Percentiles rank a stretch among this genome's conserved stretches.
Evolutionary conservation across 2,113 vertebrate species (phyloP).

Genomic region (Rhea americana): DNA sequence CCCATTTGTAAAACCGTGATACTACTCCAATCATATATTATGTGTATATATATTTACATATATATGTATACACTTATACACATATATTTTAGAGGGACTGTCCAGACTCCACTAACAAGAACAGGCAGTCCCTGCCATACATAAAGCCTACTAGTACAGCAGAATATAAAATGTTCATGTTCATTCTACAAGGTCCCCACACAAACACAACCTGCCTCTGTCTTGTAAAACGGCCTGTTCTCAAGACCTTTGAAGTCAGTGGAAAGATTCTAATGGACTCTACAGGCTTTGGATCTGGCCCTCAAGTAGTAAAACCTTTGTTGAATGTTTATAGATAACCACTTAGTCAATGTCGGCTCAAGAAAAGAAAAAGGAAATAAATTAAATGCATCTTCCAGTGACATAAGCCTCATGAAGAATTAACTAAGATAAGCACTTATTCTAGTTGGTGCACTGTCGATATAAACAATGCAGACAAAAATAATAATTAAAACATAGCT

Average conservation of each 20-base stretch:
- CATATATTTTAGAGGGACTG: background rate
- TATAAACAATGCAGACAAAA: constrained; percentile 70
- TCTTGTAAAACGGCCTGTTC: background rate
- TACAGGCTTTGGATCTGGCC: constrained; percentile 13
- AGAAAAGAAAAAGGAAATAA: constrained; percentile 57
- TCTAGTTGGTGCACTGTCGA: constrained; percentile 49
- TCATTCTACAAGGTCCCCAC: background rate
- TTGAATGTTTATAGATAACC: constrained; percentile 44
- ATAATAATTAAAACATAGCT: constrained; percentile 75
- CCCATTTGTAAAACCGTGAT: background rate
- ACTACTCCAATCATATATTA: background rate
- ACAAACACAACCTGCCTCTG: background rate
- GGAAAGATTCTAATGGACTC: background rate
- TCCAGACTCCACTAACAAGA: background rate
- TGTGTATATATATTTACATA: background rate
- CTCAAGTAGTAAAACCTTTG: constrained; percentile 19
- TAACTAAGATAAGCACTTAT: constrained; percentile 70
- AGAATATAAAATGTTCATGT: background rate
- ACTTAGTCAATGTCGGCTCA: constrained; percentile 12
- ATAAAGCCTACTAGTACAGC: background rate
- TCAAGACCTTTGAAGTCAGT: background rate
- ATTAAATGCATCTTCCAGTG: constrained; percentile 62
- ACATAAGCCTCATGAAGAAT: constrained; percentile 73
- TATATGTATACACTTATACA: background rate
- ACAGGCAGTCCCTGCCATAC: background rate